Conservation (phyloP, 2,888 invertebrate species). For the Esperia sulphurella region DNA sequence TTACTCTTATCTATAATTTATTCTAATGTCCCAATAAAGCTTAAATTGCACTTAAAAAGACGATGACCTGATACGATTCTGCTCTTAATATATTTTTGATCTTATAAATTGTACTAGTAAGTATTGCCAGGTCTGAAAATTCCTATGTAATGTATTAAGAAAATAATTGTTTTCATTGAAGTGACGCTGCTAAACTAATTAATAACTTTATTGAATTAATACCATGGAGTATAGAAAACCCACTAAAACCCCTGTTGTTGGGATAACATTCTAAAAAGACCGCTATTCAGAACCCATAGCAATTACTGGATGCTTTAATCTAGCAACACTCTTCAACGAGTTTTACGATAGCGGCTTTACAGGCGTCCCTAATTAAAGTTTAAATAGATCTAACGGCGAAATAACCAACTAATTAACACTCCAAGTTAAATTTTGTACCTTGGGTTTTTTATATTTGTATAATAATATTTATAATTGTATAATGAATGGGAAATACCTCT, state of each 20-base stretch:
- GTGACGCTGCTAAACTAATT: too few species aligned
- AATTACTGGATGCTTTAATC: too few species aligned
- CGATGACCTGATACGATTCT: background rate
- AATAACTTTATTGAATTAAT: too few species aligned
- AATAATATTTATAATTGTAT: background rate
- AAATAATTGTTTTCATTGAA: too few species aligned
- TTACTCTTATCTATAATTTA: background rate
- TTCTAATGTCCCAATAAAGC: background rate
- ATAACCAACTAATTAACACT: constrained; percentile 4
- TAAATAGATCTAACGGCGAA: background rate
- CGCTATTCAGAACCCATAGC: too few species aligned
- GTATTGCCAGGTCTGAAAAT: too few species aligned
- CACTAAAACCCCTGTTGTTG: too few species aligned
- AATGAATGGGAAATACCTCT: background rate
- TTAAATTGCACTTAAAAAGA: background rate
- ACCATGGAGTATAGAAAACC: too few species aligned
- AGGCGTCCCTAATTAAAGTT: constrained; percentile 8
- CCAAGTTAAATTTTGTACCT: background rate
- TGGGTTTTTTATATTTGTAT: background rate
- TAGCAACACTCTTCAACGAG: background rate
- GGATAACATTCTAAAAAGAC: too few species aligned
- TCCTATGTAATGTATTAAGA: too few species aligned
- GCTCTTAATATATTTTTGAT: background rate
- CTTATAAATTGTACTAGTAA: background rate
- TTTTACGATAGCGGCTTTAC: background rate